A percentile compares a stretch with the other conserved stretches of the same genome.
Conservation (phyloP, 2,113 vertebrate species). For the Tragelaphus buxtoni region DNA sequence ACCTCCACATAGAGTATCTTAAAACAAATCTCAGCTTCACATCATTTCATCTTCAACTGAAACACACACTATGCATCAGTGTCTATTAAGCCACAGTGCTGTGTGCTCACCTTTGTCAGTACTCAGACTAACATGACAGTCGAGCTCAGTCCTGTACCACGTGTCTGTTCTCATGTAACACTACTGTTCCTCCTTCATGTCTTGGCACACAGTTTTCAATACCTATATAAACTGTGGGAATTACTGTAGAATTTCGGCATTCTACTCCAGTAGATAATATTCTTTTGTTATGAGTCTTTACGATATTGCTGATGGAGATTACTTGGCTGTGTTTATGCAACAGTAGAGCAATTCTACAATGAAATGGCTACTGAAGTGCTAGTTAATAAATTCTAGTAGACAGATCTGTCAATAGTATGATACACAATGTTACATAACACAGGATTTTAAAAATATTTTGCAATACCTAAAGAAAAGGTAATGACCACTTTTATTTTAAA, state of each 20-base stretch:
- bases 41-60: neutral
- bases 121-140: neutral
- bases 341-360: neutral
- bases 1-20: neutral
- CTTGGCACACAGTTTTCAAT: neutral
- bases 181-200: neutral
- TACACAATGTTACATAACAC: neutral
- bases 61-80: neutral
- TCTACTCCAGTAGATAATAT: neutral
- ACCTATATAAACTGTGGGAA: neutral
- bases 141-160: neutral
- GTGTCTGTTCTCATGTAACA: neutral
- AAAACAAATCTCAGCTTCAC: neutral
- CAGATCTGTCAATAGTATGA: neutral
- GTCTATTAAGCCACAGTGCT: neutral
- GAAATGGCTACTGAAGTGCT: neutral
- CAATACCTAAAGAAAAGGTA: neutral
- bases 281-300: neutral
- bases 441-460: neutral
- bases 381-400: neutral
- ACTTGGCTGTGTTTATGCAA: neutral
- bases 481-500: conserved; percentile 17
- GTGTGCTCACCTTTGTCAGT: neutral
- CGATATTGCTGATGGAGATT: neutral
- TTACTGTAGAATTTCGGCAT: neutral